Base-by-base conservation (phyloP, 2,113 vertebrate genomes). In the Hepsetus odoe region DNA sequence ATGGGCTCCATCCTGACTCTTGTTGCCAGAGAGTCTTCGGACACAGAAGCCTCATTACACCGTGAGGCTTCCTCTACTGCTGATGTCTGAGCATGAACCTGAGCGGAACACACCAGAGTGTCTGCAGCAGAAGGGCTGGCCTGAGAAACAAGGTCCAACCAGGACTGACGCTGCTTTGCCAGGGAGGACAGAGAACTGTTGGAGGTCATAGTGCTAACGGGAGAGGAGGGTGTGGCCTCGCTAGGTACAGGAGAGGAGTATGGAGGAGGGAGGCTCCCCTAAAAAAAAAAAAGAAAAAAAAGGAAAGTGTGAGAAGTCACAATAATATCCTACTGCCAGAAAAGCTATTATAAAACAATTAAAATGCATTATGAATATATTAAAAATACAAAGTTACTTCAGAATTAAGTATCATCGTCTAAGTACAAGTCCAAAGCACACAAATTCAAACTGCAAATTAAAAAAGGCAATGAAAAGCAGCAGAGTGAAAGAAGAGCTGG, bases 111-210 rank as follows among this genome's bases (percentile, higher is more conserved):
- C 0, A 91, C 87, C 66, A 91, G 49, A 4, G 90, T 87, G 10
- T 91, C 94, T 26, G 85, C 89, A 0, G 76, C 16, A 0, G 88
- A 82, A 0, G 83, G 75, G 11, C 89, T 28, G 28, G 92, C 76
- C 83, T 94, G 91, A 30, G 91, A 89, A n/a, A 93, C 91, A 0
- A 91, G 82, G 80, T 96, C 90, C 5, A 92, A 84, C 92, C 93
- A 94, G 32, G 95, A 96, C 80, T 93, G 94, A 59, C 93, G 93
- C 5, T 95, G 88, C 85, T 95, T 95, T 76, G 93, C 87, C 0
- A 86, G 38, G 1, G 93, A 93, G 66, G 95, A 94, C 82, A 91
- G 87, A 0, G 93, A 93, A 0, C 90, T 91, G 72, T 93, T 86
- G 0, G 94, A 93, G 2, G 90, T 95, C 72, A 90, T 89, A 2